These are phyloP conservation scores for Eristalis arbustorum DNA, from an alignment of 2,888 invertebrate species.

Conservation along the genomic window DNA sequence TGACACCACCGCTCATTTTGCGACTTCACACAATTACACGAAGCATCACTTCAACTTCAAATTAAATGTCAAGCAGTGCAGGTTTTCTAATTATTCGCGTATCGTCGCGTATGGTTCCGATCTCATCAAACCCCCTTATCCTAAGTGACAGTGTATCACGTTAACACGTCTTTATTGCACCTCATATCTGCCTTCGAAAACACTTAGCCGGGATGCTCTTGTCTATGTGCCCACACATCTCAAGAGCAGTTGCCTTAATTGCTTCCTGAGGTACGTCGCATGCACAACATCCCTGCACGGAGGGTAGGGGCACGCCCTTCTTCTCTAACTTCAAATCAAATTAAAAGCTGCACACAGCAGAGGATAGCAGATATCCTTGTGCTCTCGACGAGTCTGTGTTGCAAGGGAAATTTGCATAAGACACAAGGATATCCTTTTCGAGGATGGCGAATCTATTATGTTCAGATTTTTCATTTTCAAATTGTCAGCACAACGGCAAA, in stretches of 20 bases:
- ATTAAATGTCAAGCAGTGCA: too few species aligned
- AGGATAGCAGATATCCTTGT: background rate
- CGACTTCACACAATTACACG: too few species aligned
- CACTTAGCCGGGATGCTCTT: background rate
- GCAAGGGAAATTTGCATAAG: background rate
- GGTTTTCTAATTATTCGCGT: too few species aligned
- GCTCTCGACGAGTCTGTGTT: background rate
- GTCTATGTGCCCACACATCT: background rate
- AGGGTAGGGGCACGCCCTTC: background rate
- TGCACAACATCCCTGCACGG: background rate
- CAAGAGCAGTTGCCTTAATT: background rate
- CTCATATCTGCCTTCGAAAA: background rate
- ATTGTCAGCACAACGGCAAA: conserved; percentile 8
- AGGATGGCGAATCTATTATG: background rate
- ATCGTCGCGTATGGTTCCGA: background rate
- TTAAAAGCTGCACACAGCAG: background rate
- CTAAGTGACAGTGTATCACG: background rate
- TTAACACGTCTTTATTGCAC: background rate
- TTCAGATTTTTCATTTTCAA: conserved; percentile 11
- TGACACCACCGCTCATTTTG: too few species aligned
- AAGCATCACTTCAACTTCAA: too few species aligned
- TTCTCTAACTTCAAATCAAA: background rate
- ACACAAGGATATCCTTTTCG: background rate
- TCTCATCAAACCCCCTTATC: background rate
- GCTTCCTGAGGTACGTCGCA: background rate